Base-by-base conservation (phyloP, 2,797 vertebrate species). In the Thalassophryne amazonica region DNA sequence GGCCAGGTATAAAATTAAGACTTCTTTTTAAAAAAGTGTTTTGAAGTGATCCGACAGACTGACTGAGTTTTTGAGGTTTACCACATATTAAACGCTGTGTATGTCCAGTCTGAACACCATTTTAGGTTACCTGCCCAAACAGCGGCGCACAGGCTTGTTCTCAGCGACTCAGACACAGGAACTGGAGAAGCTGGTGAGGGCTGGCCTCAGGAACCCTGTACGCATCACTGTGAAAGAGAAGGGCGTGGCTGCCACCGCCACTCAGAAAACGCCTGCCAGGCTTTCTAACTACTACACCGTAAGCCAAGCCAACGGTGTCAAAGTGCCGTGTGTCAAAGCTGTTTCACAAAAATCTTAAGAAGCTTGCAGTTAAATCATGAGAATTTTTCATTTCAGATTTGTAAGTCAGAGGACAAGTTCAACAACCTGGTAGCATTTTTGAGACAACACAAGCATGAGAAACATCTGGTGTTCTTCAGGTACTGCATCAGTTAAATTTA, bases 121-220 rank as follows among this genome's bases (percentile, higher is more conserved):
- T 69, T 68, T 99, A 78, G 88, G 85, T 27, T 85, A 87, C 39
- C 48, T 99, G 79, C 97, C 97, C 1, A 99, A 98, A 80, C 97
- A 99, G 88, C 87, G 97, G 4, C 89, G 97, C 2, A 99, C 97
- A 0, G 97, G 97, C 20, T 83, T 99, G 33, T 99, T 99, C 76
- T 99, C 97, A 0, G 97, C 97, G 31, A 99, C 97, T 0, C 97
- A 99, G 67, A 99, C 97, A 0, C 96, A 98, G 73, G 97, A 99
- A 70, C 85, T 99, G 72, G 97, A 99, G 87, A 98, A 92, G 77
- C 80, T 99, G 85, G 94, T 99, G 73, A 85, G 97, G 4, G 97
- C 97, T 0, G 97, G 97, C 0, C 94, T 99, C 23, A 82, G 97
- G n/a, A 99, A 99, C 75, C 97, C 97, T 0, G 94, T 99, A 1